Percentiles rank a stretch among this genome's conserved stretches.
Conservation (phyloP, 2,797 vertebrate species). For the Heteromormyrus szaboi region DNA sequence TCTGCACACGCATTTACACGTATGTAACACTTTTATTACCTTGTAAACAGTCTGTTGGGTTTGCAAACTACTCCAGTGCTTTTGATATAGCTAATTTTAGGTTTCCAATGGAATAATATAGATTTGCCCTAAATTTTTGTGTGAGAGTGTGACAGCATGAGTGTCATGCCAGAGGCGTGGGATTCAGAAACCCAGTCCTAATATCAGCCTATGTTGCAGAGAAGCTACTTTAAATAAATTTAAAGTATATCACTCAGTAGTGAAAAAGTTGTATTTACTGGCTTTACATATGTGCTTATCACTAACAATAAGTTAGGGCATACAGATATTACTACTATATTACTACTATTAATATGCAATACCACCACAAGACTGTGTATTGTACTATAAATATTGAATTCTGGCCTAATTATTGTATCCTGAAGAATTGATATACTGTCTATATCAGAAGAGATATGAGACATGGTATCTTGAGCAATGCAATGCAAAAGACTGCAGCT, state of each 20-base stretch:
- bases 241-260: not conserved
- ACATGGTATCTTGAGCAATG: not conserved
- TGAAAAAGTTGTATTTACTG: not conserved
- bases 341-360: not conserved
- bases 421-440: not conserved
- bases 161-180: not conserved
- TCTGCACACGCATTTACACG: not conserved
- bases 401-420: not conserved
- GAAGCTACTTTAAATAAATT: not conserved
- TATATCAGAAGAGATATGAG: not conserved
- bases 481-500: not conserved
- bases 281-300: not conserved
- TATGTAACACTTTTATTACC: not conserved
- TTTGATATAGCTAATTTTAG: not conserved
- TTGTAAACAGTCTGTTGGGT: not conserved
- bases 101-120: not conserved
- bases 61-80: not conserved
- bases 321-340: not conserved
- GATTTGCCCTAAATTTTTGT: not conserved
- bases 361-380: not conserved
- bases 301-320: not conserved
- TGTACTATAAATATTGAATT: not conserved
- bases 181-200: not conserved
- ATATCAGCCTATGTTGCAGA: not conserved
- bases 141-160: not conserved